Base-by-base conservation (phyloP, 2,113 vertebrate species). In the Thamnophis sirtalis region DNA sequence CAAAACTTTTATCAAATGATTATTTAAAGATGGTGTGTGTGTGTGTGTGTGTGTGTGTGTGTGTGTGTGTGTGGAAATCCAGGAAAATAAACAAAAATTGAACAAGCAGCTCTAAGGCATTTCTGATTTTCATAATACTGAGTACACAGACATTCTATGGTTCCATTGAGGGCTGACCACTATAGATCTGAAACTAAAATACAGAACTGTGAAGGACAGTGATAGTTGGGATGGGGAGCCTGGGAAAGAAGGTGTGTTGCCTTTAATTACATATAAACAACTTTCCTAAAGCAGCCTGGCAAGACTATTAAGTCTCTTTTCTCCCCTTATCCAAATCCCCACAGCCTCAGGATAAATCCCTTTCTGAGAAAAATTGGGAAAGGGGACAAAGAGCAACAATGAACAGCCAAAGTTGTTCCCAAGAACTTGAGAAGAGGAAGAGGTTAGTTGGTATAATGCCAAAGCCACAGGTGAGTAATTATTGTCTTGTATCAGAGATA, bases 381-480 rank as follows among this genome's bases (percentile, higher is more conserved):
- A 26, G 43, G 24, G 50, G 26, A 54, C 38, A 24, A 50, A 68
- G 49, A 28, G 73, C 48, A 60, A 91, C 91, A 33, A 28, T 85
- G 68, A 33, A 84, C 26, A 91, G 68, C 63, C 86, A 60, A 19
- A 63, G 84, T 53, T 91, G 68, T 89, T 50, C 86, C 55, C 86
- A 89, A 89, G 53, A 48, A 33, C 68, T 49, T 55, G 56, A 50
- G 56, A 73, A 91, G 90, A 43, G 87, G 43, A 50, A n/a, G 48
- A 89, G 90, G 80, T 91, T 63, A 87, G 24, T 91, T 91, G 80
- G 87, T 33, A 13, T 33, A 15, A 53, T 63, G 56, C 86, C 87
- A 86, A 89, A 89, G 88, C 88, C 91, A 92, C 91, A 92, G 91
- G 88, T 92, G 91, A 93, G 92, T 55, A 84, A 91, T 91, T 54